Evolutionary conservation across 2,797 vertebrate species (phyloP).

Genomic region (Malacoraja senta): DNA sequence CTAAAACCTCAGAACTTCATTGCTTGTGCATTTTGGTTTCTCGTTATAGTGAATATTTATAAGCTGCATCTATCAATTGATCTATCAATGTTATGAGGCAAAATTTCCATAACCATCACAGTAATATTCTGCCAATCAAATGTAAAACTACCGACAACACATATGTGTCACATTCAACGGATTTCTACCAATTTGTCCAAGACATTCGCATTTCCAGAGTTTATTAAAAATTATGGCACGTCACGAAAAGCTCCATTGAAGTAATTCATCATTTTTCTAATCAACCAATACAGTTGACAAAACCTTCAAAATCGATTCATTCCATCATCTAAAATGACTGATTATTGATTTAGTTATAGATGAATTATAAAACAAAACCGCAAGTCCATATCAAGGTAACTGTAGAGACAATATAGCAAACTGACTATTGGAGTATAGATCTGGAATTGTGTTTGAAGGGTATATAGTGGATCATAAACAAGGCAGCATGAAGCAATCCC

Average conservation of each 20-base stretch:
- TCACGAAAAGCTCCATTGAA: background rate
- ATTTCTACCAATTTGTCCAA: background rate
- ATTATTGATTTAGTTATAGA: background rate
- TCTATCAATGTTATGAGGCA: background rate
- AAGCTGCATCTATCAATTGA: background rate
- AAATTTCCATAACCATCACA: background rate
- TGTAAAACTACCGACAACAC: background rate
- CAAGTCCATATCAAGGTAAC: background rate
- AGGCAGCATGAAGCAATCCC: background rate
- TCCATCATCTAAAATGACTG: background rate
- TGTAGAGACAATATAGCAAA: background rate
- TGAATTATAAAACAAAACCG: background rate
- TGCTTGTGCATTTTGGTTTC: background rate
- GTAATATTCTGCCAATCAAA: background rate
- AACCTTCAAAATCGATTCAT: background rate
- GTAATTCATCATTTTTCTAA: background rate
- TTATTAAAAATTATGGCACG: background rate
- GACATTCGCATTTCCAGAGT: background rate
- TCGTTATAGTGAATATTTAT: background rate
- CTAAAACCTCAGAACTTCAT: background rate
- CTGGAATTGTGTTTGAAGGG: background rate
- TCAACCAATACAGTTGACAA: background rate
- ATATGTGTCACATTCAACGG: background rate
- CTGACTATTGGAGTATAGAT: background rate
- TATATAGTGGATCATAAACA: background rate